phyloP scores from a whole-genome alignment of 2,888 invertebrate genomes.

The Diarsia rubi region DNA sequence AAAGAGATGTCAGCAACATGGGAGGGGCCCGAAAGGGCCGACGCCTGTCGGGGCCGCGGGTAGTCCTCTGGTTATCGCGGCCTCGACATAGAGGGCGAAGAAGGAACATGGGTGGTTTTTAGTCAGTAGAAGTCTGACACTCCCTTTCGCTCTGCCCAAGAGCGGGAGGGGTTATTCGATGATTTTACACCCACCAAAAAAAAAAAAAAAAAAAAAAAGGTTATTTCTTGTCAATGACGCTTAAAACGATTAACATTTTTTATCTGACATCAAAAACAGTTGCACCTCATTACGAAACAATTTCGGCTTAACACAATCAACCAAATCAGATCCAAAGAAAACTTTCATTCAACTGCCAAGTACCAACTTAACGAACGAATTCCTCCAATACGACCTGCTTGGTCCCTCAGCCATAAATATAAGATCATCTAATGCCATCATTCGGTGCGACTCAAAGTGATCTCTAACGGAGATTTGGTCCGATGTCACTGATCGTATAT shows the following conservation, averaged over 20 bases:
- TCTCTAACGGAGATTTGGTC: constrained; percentile 81
- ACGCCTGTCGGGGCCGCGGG: too few species aligned
- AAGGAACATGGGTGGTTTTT: too few species aligned
- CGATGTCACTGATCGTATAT: constrained; percentile 89
- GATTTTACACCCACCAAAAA: too few species aligned
- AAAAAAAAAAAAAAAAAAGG: too few species aligned
- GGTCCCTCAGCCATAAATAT: constrained; percentile 72
- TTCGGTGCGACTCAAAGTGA: constrained; percentile 86
- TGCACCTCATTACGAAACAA: constrained; percentile 10
- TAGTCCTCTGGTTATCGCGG: too few species aligned
- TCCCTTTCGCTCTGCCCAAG: too few species aligned
- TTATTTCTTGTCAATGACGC: not conserved
- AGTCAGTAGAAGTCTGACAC: too few species aligned
- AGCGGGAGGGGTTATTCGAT: too few species aligned
- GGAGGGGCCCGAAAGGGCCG: too few species aligned
- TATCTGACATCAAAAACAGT: not conserved
- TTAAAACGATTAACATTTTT: not conserved
- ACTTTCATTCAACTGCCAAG: constrained; percentile 38
- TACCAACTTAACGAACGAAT: constrained; percentile 53
- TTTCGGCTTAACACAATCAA: constrained; percentile 5
- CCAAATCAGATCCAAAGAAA: constrained; percentile 19
- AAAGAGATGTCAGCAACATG: too few species aligned
- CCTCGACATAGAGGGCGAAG: too few species aligned
- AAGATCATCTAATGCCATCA: constrained; percentile 79
- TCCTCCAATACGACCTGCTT: constrained; percentile 56